Conservation (phyloP, 2,888 invertebrate genomes). For the Criorhina ranunculi region DNA sequence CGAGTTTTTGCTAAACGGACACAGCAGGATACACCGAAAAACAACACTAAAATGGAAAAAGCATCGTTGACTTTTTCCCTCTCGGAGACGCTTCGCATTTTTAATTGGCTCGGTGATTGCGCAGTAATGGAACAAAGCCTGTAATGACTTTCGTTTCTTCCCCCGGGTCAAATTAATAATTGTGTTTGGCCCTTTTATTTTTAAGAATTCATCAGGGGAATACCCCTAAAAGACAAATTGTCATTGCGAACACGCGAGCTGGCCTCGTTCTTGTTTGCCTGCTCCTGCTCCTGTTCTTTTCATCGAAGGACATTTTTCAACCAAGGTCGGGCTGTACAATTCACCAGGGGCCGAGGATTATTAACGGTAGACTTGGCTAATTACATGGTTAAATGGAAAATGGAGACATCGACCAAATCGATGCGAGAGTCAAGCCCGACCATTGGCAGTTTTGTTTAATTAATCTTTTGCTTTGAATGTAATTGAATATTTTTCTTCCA, state of each 20-base stretch:
- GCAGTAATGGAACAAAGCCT: conserved; percentile 41
- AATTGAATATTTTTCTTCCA: conserved; percentile 61
- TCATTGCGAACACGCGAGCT: conserved; percentile 59
- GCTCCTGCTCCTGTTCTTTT: neutral
- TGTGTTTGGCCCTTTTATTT: conserved; percentile 56
- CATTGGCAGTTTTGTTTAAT: conserved; percentile 63
- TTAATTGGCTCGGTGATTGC: conserved; percentile 63
- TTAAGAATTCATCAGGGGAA: conserved; percentile 43
- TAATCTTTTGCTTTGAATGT: conserved; percentile 68
- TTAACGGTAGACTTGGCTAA: conserved; percentile 65
- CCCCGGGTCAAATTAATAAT: conserved; percentile 58
- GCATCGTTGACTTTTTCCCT: conserved; percentile 5
- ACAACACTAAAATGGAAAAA: neutral
- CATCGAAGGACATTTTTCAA: conserved; percentile 12
- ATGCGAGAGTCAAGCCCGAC: conserved; percentile 25
- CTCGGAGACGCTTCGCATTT: conserved; percentile 24
- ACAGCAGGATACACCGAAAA: neutral
- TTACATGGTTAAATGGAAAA: conserved; percentile 72
- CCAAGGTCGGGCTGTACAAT: conserved; percentile 38
- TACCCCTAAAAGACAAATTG: conserved; percentile 54
- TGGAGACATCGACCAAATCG: conserved; percentile 50
- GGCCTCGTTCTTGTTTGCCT: neutral
- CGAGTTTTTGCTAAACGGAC: no score
- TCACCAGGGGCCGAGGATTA: conserved; percentile 51
- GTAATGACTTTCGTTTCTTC: conserved; percentile 34